Base-by-base conservation (phyloP, 2,888 invertebrate genomes). In the Argyra leucocephala region DNA sequence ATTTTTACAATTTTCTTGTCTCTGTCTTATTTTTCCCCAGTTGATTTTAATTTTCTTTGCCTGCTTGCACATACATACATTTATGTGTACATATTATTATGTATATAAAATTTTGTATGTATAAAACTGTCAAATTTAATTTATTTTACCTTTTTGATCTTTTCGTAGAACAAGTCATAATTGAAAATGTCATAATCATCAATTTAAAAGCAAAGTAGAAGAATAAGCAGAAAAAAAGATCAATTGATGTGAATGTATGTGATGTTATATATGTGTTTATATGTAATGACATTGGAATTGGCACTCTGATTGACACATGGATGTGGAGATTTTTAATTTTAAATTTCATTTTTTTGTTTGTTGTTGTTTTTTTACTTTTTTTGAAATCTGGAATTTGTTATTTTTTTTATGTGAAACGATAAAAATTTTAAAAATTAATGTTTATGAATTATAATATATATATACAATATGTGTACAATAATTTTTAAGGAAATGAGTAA, bases 121-220 rank as follows among this genome's bases (percentile, higher is more conserved):
- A 18, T 48, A 18, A 48, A 18, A 5, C 48, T 48, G 48, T 48
- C 48, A 48, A 48, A 48, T 48, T 48, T 48, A 48, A 48, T 48
- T 48, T 48, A 48, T 48, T 48, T 48, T 48, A 48, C 48, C 48
- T 48, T 48, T n/a, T 48, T 48, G 48, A 48, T 48, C 48, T 48
- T 48, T 48, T n/a, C 48, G 18, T 5, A 48, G 48, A 48, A 48
- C 15, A 48, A 18, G 48, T 48, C 48, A 48, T 48, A 48, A 48
- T 48, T 48, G 48, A 48, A 48, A 48, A 48, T 48, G 48, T 48
- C 48, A 48, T 48, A 48, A 48, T 48, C 48, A 48, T 48, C 48
- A 48, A 48, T 48, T 48, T 12, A 48, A 48, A 48, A 31, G 10
- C 10, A 31, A 31, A 31, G 10, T 31, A 31, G 10, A 10, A 31